Conservation (phyloP, 2,113 vertebrate genomes). For the Misgurnus anguillicaudatus region DNA sequence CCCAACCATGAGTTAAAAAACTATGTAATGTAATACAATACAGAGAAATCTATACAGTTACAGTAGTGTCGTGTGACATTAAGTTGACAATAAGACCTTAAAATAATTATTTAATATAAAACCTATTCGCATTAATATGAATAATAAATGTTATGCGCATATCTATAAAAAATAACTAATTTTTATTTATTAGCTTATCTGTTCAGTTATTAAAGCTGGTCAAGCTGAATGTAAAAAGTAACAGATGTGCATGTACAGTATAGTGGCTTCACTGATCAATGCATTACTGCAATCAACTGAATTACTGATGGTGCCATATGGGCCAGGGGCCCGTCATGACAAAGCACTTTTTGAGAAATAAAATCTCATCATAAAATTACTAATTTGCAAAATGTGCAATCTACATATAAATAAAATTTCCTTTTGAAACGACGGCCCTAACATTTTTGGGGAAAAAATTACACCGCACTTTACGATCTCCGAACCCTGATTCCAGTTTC, state of each 20-base stretch:
- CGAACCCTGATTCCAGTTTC: background rate
- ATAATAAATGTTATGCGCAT: too few relatives aligned
- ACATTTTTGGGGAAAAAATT: background rate
- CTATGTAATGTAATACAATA: too few relatives aligned
- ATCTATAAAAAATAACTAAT: background rate
- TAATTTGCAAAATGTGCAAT: background rate
- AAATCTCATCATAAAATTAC: background rate
- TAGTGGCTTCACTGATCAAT: slow-evolving; percentile 33
- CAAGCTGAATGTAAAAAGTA: background rate
- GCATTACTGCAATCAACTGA: slow-evolving; percentile 37
- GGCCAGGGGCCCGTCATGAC: slow-evolving; percentile 31
- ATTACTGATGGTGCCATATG: slow-evolving; percentile 28
- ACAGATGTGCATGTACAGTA: slow-evolving; percentile 32
- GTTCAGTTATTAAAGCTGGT: background rate
- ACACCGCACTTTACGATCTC: background rate
- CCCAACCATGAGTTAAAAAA: too few relatives aligned
- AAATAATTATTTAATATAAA: too few relatives aligned
- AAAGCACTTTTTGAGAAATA: slow-evolving; percentile 17
- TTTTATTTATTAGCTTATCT: background rate
- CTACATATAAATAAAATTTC: background rate
- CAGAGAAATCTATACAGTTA: too few relatives aligned
- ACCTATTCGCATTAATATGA: too few relatives aligned
- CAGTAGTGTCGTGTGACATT: too few relatives aligned
- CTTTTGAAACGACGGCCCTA: background rate
- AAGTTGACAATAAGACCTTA: too few relatives aligned